These are phyloP conservation scores for Chiloscyllium plagiosum DNA, from an alignment of 2,113 vertebrate genomes.

Conservation along the genomic window DNA sequence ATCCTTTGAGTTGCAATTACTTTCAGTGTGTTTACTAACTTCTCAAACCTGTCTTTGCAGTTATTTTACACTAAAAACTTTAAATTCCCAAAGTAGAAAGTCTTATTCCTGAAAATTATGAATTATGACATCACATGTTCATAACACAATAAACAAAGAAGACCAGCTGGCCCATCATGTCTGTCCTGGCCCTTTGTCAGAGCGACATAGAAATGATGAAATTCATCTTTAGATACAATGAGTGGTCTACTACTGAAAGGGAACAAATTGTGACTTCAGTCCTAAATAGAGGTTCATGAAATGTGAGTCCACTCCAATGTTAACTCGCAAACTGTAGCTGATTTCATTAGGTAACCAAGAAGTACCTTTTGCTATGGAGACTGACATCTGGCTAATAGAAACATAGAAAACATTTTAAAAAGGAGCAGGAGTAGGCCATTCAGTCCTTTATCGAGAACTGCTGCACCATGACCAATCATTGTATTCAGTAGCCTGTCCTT, in stretches of 20 bases:
- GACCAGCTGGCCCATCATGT: neutral
- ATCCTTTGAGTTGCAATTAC: no score
- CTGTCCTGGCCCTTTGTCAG: neutral
- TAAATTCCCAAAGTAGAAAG: no score
- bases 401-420: no score
- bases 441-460: no score
- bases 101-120: no score
- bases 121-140: no score
- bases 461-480: no score
- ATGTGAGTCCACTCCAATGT: neutral
- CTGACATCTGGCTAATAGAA: conserved; percentile 44
- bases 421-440: no score
- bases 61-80: no score
- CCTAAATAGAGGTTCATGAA: neutral
- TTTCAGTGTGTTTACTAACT: no score
- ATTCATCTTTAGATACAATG: neutral
- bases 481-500: no score
- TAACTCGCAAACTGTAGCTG: neutral
- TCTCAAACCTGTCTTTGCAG: no score
- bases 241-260: neutral
- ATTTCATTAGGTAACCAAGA: conserved; percentile 40
- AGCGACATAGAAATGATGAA: neutral
- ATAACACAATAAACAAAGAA: neutral
- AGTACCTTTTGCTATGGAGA: conserved; percentile 47
- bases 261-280: neutral